Conservation (phyloP, 2,888 invertebrate genomes). For the Pseudococcus jackbeardsleyi region DNA sequence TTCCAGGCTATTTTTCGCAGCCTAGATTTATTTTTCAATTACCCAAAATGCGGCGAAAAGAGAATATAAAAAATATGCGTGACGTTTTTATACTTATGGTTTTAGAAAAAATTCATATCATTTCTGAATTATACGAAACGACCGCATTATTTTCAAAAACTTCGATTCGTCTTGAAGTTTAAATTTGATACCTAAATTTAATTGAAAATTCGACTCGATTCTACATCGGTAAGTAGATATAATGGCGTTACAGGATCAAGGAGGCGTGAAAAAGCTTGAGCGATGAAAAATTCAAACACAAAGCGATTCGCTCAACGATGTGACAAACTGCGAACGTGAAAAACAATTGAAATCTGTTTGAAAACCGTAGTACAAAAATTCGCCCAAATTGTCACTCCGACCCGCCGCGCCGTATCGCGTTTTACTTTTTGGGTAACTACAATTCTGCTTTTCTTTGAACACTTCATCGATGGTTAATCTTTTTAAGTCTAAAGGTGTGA, state of each 20-base stretch:
- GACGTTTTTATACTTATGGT: neutral
- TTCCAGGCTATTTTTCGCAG: neutral
- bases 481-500: neutral
- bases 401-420: neutral
- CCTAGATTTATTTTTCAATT: neutral
- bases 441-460: neutral
- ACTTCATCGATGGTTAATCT: neutral
- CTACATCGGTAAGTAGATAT: neutral
- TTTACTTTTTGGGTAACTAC: neutral
- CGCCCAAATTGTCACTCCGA: neutral
- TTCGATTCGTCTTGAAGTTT: neutral
- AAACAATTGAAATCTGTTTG: conserved; percentile 8
- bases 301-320: conserved; percentile 18
- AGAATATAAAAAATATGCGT: neutral
- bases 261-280: neutral
- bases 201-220: neutral
- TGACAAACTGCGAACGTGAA: conserved; percentile 29
- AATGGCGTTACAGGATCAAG: conserved; percentile 11
- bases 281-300: conserved; percentile 26
- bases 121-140: neutral
- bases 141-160: neutral
- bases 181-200: conserved; percentile 26
- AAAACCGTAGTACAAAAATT: neutral
- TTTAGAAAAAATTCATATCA: neutral
- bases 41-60: neutral